Conservation (phyloP, 2,113 vertebrate species). For the Pterocles burchelli region DNA sequence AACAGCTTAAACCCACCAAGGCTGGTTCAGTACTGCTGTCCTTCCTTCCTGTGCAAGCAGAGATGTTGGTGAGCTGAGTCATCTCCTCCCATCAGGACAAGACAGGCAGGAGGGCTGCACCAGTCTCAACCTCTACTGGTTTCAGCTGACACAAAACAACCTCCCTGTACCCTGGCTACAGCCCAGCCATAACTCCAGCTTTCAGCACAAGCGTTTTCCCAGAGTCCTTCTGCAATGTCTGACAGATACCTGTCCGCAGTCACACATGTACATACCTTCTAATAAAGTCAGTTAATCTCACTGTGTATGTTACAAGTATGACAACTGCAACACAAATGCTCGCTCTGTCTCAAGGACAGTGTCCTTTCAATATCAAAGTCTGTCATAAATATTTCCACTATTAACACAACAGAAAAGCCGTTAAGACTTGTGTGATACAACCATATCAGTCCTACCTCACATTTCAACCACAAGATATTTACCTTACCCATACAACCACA, state of each 20-base stretch:
- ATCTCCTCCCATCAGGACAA: background rate
- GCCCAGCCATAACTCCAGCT: background rate
- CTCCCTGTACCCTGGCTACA: background rate
- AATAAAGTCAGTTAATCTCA: background rate
- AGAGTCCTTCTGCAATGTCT: background rate
- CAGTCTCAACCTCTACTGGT: background rate
- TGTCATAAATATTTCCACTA: background rate
- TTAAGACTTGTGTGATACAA: background rate
- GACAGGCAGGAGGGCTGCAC: background rate
- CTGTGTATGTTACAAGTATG: background rate
- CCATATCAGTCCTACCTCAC: background rate
- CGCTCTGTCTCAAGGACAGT: background rate
- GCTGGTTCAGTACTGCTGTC: background rate
- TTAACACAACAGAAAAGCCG: background rate
- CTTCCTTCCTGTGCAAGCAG: background rate
- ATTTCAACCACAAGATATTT: background rate
- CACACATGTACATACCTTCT: rapidly evolving
- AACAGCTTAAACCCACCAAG: background rate
- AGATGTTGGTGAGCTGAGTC: background rate
- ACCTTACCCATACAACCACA: background rate
- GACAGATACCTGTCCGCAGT: background rate
- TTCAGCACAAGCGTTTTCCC: background rate
- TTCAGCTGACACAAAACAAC: background rate
- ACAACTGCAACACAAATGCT: background rate
- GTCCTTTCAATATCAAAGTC: background rate